Conservation (phyloP, 2,888 invertebrate genomes). For the Philaethria dido region DNA sequence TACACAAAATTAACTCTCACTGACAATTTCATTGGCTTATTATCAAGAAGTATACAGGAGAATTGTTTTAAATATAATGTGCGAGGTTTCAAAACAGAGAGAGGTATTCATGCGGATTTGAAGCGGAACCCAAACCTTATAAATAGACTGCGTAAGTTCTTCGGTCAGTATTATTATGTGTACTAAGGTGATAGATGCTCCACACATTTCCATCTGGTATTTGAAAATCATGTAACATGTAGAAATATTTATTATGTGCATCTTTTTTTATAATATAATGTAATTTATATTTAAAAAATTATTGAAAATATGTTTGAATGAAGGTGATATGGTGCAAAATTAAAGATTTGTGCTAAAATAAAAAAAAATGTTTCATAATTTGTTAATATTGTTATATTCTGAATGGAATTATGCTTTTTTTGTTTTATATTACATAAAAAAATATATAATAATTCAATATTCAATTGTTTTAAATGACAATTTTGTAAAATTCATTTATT, state of each 20-base stretch:
- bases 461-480: too few relatives aligned
- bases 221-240: neutral
- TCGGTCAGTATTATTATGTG: conserved; percentile 61
- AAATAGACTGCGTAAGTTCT: conserved; percentile 86
- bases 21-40: conserved; percentile 62
- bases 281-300: neutral
- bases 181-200: conserved; percentile 31
- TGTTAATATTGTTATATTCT: too few relatives aligned
- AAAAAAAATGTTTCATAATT: too few relatives aligned
- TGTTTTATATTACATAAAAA: too few relatives aligned
- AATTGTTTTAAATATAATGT: conserved; percentile 64
- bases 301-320: neutral
- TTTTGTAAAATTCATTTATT: too few relatives aligned
- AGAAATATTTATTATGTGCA: neutral
- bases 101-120: conserved; percentile 87
- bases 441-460: too few relatives aligned
- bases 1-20: conserved; percentile 60
- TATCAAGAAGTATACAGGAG: conserved; percentile 53
- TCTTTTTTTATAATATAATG: neutral
- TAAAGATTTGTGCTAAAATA: too few relatives aligned
- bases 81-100: conserved; percentile 92
- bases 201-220: neutral
- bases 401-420: too few relatives aligned
- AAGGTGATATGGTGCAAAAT: too few relatives aligned
- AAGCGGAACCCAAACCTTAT: conserved; percentile 88